These are phyloP conservation scores for Sigmodon hispidus DNA, from an alignment of 2,113 vertebrate genomes.

Conservation along the genomic window DNA sequence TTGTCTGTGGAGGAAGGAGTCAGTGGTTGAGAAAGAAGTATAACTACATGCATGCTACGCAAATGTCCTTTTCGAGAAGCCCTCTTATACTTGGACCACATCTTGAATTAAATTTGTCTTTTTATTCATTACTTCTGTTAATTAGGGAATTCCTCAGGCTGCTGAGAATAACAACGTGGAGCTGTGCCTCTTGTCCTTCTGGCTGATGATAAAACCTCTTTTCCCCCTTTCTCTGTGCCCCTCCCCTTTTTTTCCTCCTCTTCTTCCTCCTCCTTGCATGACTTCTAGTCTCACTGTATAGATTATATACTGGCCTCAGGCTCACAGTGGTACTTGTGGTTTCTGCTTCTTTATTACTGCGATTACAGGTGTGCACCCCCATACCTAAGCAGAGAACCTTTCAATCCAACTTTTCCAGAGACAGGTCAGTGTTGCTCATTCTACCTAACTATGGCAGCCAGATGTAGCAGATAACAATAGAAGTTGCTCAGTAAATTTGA, in stretches of 20 bases:
- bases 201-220: not conserved
- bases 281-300: not conserved
- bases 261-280: not conserved
- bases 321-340: not conserved
- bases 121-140: slow-evolving; percentile 31
- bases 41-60: not conserved
- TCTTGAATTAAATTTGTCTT: slow-evolving; percentile 17
- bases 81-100: not conserved
- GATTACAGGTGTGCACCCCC: not conserved
- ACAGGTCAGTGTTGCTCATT: slow-evolving; percentile 16
- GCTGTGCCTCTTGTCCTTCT: not conserved
- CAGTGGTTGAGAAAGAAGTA: slow-evolving; percentile 38
- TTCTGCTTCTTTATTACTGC: not conserved
- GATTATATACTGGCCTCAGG: not conserved
- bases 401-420: not conserved
- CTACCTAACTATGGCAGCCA: not conserved
- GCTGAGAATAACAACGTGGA: not conserved
- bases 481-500: not conserved
- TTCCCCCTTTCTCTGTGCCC: too few species aligned
- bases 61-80: slow-evolving; percentile 26
- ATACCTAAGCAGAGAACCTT: not conserved
- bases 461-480: slow-evolving; percentile 8
- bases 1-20: slow-evolving; percentile 18
- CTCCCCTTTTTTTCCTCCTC: too few species aligned
- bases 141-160: not conserved